Base-by-base conservation (phyloP, 1,140 invertebrate species). In the Mamestra configurata region DNA sequence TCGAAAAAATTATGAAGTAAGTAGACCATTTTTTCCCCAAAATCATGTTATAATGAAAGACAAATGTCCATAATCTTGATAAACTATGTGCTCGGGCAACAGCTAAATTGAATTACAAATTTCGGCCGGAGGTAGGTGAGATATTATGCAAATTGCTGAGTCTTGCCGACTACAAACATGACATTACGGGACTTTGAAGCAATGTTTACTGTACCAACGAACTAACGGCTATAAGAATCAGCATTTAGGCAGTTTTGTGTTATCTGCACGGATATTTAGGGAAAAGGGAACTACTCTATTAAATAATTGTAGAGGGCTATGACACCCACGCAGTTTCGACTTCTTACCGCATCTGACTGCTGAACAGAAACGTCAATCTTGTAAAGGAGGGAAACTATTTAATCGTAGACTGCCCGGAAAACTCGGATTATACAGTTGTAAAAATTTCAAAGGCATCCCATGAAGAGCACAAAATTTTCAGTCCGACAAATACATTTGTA, bases 71-170 rank as follows among this genome's bases (percentile, higher is more conserved):
- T 68, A 79, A 83, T 79, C 80, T 73, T 77, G 73, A 78, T 80
- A 81, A 83, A 66, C 78, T 80, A 82, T 78, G 53, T 81, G 49
- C 73, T 59, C 13, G 43, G 70, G 71, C 57, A 61, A 59, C 75
- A 81, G 59, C 77, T 76, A 79, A 85, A 85, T 83, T 81, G 84
- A 83, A 85, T 85, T 85, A 85, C 79, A 85, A 85, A 81, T 85
- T 85, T 83, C 46, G 75, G 31, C 73, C 79, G 53, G 68, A 79
- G 78, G 78, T 79, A 79, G 79, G 76, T 82, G 77, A 70, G 72
- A 85, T 84, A 84, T 84, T 84, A 84, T 84, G 83, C 79, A 84
- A 84, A 84, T 82, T 51, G 72, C 31, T 35, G 72, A 66, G 75
- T 79, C 75, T 66, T 79, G 70, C 73, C 59, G 78, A 73, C 71